These are phyloP conservation scores for Brachionus asplanchnoidis DNA, from an alignment of 1,140 invertebrate genomes.

Conservation along the genomic window DNA sequence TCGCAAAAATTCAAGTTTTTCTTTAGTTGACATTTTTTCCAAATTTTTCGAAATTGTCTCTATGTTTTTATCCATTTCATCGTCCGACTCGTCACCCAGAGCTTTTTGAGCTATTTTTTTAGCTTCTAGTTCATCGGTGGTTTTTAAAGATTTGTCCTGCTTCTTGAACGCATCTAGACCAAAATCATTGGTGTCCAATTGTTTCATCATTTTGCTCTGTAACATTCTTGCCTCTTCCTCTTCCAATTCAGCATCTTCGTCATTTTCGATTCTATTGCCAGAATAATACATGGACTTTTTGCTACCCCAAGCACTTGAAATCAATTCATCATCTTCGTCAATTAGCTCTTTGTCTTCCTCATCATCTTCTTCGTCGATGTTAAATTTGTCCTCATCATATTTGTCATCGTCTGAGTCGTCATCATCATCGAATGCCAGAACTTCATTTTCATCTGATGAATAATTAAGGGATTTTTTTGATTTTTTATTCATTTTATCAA, in stretches of 20 bases:
- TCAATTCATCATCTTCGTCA: slow-evolving; percentile 43
- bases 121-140: slow-evolving; percentile 20
- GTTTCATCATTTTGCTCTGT: slow-evolving; percentile 69
- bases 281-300: slow-evolving; percentile 72
- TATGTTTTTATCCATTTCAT: slow-evolving; percentile 49
- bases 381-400: slow-evolving; percentile 44
- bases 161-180: slow-evolving; percentile 64
- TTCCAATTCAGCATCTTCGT: slow-evolving; percentile 70
- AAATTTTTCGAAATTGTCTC: slow-evolving; percentile 68
- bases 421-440: slow-evolving; percentile 47
- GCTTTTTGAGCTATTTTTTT: neutral
- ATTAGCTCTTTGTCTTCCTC: neutral
- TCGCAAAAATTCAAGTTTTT: slow-evolving; percentile 69
- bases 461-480: slow-evolving; percentile 42
- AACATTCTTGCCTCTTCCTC: slow-evolving; percentile 77
- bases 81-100: slow-evolving; percentile 49
- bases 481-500: slow-evolving; percentile 42
- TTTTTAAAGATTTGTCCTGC: slow-evolving; percentile 38
- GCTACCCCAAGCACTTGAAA: slow-evolving; percentile 75
- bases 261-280: slow-evolving; percentile 78
- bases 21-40: slow-evolving; percentile 67
- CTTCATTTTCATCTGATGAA: slow-evolving; percentile 47
- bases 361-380: slow-evolving; percentile 45
- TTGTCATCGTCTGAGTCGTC: slow-evolving; percentile 45
- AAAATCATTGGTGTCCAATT: slow-evolving; percentile 76